phyloP scores from a whole-genome alignment of 2,797 vertebrate genomes.

The Rhynchotus rufescens region DNA sequence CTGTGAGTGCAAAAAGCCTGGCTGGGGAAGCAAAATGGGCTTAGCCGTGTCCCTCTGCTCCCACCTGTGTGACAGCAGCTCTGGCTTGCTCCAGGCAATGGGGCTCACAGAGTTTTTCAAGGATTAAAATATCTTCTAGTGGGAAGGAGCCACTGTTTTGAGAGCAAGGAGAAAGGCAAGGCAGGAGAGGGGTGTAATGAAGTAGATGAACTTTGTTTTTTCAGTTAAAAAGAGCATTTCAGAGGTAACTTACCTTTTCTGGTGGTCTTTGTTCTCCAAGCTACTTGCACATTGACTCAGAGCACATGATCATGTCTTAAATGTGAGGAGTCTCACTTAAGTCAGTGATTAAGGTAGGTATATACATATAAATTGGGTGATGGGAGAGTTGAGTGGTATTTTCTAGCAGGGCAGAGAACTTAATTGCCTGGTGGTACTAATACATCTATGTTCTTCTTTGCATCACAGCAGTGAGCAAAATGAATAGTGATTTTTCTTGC shows the following conservation, averaged over 20 bases:
- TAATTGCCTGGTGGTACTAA: not conserved
- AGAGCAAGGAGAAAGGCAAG: not conserved
- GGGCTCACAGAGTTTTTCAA: not conserved
- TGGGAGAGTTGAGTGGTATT: not conserved
- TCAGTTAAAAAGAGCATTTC: not conserved
- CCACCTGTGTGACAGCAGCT: not conserved
- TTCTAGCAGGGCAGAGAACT: not conserved
- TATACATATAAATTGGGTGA: not conserved
- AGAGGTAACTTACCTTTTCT: not conserved
- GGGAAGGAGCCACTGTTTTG: not conserved
- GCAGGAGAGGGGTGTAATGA: not conserved
- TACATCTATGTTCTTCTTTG: fast-evolving
- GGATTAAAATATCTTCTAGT: not conserved
- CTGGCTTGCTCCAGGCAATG: not conserved
- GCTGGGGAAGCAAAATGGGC: no score
- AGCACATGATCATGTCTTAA: not conserved
- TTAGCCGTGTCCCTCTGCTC: not conserved
- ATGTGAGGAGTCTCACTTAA: not conserved
- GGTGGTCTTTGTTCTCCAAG: not conserved
- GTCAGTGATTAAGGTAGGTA: not conserved
- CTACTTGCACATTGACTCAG: not conserved
- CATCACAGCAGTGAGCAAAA: not conserved
- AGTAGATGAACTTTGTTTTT: no score
- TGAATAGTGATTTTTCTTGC: not conserved
- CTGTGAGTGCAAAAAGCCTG: not conserved